phyloP scores from a whole-genome alignment of 2,113 vertebrate genomes.

The Macrotus californicus region DNA sequence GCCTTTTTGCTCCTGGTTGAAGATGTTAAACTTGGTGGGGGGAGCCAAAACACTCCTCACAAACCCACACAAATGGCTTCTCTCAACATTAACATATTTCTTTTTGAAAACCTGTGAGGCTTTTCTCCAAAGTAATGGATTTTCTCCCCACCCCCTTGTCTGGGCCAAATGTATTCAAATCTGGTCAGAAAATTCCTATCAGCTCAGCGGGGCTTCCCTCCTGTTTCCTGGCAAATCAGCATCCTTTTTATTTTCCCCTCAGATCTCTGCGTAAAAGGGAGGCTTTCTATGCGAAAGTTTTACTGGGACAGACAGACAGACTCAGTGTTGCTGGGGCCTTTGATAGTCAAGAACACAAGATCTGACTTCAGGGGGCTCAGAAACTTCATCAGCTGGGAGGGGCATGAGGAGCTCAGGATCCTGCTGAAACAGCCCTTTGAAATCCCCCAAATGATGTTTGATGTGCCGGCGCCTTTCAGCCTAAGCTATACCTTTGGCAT shows the following conservation, averaged over 20 bases:
- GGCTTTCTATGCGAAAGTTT: slow-evolving; percentile 78
- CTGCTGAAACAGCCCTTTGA: slow-evolving; percentile 83
- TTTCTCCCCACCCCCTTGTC: slow-evolving; percentile 72
- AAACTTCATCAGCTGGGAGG: slow-evolving; percentile 81
- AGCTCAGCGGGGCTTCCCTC: slow-evolving; percentile 84
- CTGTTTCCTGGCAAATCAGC: slow-evolving; percentile 84
- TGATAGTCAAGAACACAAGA: slow-evolving; percentile 84
- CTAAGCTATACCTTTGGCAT: slow-evolving; percentile 77
- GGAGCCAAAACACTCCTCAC: slow-evolving; percentile 38
- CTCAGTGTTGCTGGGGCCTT: slow-evolving; percentile 78
- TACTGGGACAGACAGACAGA: slow-evolving; percentile 73
- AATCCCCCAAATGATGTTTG: slow-evolving; percentile 82
- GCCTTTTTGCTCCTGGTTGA: slow-evolving; percentile 73
- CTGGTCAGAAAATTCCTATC: slow-evolving; percentile 85
- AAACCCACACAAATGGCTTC: slow-evolving; percentile 71
- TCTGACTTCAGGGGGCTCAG: slow-evolving; percentile 79
- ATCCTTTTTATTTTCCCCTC: slow-evolving; percentile 83
- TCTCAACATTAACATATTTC: slow-evolving; percentile 82
- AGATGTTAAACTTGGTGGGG: slow-evolving; percentile 65
- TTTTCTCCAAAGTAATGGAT: slow-evolving; percentile 87
- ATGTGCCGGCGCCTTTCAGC: slow-evolving; percentile 79
- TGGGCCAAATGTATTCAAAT: slow-evolving; percentile 86
- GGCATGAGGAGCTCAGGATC: slow-evolving; percentile 76
- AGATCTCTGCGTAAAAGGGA: slow-evolving; percentile 83
- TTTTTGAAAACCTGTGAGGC: slow-evolving; percentile 81